Conservation (phyloP, 1,140 invertebrate genomes). For the Cydia fagiglandana region DNA sequence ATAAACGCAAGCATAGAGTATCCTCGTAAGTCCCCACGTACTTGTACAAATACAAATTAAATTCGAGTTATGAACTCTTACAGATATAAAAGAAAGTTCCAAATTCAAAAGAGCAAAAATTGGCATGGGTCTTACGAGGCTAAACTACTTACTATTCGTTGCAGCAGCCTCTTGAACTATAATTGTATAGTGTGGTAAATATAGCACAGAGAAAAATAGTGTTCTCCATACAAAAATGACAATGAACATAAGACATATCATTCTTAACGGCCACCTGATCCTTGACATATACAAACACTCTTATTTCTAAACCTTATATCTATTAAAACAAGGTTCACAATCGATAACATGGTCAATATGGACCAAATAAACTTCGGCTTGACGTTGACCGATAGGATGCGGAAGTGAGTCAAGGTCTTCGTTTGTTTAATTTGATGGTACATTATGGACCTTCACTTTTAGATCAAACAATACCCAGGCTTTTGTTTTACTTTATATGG, state of each 20-base stretch:
- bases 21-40: too few relatives aligned
- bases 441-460: constrained; percentile 14
- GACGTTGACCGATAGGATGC: constrained; percentile 24
- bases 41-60: too few relatives aligned
- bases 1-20: too few relatives aligned
- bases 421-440: constrained; percentile 19
- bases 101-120: too few relatives aligned
- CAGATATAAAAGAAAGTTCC: too few relatives aligned
- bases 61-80: too few relatives aligned
- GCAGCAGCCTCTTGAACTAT: too few relatives aligned
- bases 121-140: too few relatives aligned
- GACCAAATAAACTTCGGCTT: neutral
- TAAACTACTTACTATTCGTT: too few relatives aligned
- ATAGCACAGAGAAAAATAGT: too few relatives aligned
- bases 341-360: neutral
- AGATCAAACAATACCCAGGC: neutral
- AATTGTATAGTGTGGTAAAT: too few relatives aligned
- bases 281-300: neutral
- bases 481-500: constrained; percentile 5
- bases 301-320: neutral
- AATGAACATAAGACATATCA: neutral
- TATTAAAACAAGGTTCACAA: neutral
- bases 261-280: neutral
- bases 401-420: constrained; percentile 18
- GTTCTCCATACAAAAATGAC: too few relatives aligned